A percentile compares a stretch with the other conserved stretches of the same genome.
Evolutionary conservation across 2,797 vertebrate genomes (phyloP).

Genomic region (Cercopithecus mitis): DNA sequence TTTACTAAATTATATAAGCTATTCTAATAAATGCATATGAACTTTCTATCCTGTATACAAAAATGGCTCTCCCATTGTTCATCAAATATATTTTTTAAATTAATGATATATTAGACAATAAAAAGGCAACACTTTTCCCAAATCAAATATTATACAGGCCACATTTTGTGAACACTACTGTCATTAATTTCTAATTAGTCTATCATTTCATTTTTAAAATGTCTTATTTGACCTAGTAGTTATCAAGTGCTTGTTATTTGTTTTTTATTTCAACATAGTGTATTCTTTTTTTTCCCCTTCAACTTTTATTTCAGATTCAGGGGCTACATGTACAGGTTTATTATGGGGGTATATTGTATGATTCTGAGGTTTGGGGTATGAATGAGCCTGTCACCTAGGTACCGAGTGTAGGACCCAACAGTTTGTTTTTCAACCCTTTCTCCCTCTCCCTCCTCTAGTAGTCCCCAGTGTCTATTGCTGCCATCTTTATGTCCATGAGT

Average conservation of each 20-base stretch:
- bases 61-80: background rate
- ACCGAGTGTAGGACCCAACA: too few relatives aligned
- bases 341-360: too few relatives aligned
- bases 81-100: background rate
- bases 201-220: background rate
- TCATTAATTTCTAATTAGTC: background rate
- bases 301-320: too few relatives aligned
- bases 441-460: too few relatives aligned
- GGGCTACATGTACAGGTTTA: too few relatives aligned
- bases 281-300: too few relatives aligned
- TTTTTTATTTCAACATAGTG: background rate
- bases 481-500: too few relatives aligned
- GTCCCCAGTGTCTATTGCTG: too few relatives aligned
- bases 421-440: too few relatives aligned
- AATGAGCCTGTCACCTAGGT: too few relatives aligned
- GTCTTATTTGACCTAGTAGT: background rate
- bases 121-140: background rate
- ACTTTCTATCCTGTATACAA: background rate
- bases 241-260: background rate
- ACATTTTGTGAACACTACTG: background rate
- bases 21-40: background rate
- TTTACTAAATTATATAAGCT: background rate
- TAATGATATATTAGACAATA: background rate
- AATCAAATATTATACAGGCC: background rate
- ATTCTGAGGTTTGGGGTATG: too few relatives aligned